phyloP scores from a whole-genome alignment of 2,113 vertebrate species.

The Brachirus orientalis region DNA sequence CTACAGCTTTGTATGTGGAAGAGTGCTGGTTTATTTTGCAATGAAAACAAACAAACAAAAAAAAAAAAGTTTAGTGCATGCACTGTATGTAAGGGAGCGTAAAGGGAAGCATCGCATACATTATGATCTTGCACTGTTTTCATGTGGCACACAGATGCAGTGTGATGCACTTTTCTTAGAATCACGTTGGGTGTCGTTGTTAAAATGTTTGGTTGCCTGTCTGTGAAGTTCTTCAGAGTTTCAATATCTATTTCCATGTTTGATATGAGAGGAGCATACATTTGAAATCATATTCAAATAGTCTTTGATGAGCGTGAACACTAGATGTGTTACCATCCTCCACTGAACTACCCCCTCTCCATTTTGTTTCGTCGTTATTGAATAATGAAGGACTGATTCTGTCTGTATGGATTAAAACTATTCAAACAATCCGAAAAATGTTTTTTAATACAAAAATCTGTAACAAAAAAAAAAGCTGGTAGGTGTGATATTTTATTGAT shows the following conservation, averaged over 20 bases:
- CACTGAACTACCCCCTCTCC: conserved; percentile 25
- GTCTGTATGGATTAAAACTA: conserved; percentile 61
- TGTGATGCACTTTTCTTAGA: conserved; percentile 54
- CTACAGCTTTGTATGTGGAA: neutral
- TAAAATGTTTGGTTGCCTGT: conserved; percentile 55
- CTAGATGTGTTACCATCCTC: conserved; percentile 40
- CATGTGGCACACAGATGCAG: conserved; percentile 40
- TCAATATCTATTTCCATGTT: conserved; percentile 60
- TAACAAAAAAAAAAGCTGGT: conserved; percentile 8
- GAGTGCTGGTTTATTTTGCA: conserved; percentile 15
- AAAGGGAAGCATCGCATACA: conserved; percentile 23
- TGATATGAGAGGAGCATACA: conserved; percentile 39
- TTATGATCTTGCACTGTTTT: conserved; percentile 62
- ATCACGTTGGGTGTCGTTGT: conserved; percentile 40
- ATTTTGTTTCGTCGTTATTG: conserved; percentile 39
- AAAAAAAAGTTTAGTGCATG: conserved; percentile 27
- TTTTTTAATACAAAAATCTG: conserved; percentile 16
- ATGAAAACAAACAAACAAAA: neutral
- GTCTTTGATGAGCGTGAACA: conserved; percentile 41
- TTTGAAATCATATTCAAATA: conserved; percentile 46
- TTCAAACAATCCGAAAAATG: conserved; percentile 29
- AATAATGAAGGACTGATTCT: conserved; percentile 36
- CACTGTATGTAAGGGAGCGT: conserved; percentile 1
- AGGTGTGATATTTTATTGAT: conserved; percentile 74
- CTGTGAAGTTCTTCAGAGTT: conserved; percentile 49